Conservation (phyloP, 2,888 invertebrate genomes). For the Melanargia galathea region DNA sequence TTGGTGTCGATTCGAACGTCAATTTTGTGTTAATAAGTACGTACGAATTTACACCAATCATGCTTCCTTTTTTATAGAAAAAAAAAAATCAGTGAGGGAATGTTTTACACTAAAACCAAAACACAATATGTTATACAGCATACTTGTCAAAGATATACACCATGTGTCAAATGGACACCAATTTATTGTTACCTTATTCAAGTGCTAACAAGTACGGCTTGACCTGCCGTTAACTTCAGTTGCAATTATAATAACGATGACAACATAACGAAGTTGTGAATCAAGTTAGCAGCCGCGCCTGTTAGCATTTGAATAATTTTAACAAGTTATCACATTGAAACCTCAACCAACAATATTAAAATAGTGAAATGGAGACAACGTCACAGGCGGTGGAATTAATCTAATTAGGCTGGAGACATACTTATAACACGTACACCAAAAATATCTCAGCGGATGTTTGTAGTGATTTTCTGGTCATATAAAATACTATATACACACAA, state of each 20-base stretch:
- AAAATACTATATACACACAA: no score
- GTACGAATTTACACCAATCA: background rate
- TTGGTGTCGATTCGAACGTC: no score
- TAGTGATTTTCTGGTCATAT: no score
- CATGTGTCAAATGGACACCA: background rate
- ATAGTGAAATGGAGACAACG: slow-evolving; percentile 27
- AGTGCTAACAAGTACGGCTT: no score
- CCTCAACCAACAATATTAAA: slow-evolving; percentile 33
- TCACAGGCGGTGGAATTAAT: slow-evolving; percentile 35
- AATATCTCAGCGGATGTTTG: no score
- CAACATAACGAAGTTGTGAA: no score
- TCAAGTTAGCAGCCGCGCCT: no score
- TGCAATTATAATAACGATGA: no score
- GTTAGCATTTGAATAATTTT: background rate
- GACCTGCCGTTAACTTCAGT: no score
- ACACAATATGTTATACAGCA: background rate
- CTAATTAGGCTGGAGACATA: background rate
- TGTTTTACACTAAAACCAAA: slow-evolving; percentile 3
- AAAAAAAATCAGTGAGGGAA: background rate
- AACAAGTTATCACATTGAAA: slow-evolving; percentile 31
- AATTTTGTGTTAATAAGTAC: no score
- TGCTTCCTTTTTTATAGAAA: background rate
- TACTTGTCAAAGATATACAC: background rate
- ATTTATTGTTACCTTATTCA: background rate
- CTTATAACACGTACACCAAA: no score